Evolutionary conservation across 2,888 invertebrate genomes (phyloP), one percentile per base, ranked within the genome.

Genomic region (Scrobipalpa costella): DNA sequence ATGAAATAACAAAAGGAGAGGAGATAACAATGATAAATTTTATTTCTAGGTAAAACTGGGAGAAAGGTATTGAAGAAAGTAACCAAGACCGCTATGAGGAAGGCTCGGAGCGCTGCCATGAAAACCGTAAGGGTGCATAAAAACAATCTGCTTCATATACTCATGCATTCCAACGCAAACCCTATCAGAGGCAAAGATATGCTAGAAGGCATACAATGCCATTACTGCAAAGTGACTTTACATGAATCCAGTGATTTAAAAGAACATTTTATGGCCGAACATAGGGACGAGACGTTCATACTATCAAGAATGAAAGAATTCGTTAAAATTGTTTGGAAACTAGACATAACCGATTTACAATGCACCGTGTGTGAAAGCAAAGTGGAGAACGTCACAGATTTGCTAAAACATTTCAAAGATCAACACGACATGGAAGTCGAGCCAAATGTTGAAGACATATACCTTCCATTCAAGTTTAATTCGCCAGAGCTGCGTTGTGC

Each of bases 191-290:
- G 80, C 44, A 76, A 77, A 74, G 81, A 0, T 86, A 81, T 64
- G 73, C 78, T 0, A 8, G 38, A 36, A 7, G 62, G 62, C 36
- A 66, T 64, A 17, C 60, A 62, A 15, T 89, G 89, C 69, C 80
- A 81, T 52, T 88, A 82, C 66, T 90, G 89, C 62, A 71, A 80
- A 3, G 73, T 77, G 1, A 80, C 83, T 15, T 86, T 76, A 65
- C 68, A 71, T 5, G 75, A 78, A 1, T 81, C 85, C 0, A 68
- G 73, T 0, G 81, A 83, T 11, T 66, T 89, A 1, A 86, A 84
- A 64, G 61, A 40, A 1, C 89, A 89, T 61, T 83, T 83, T 0
- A 21, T 73, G 0, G 62, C 73, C 15, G 64, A 62, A 1, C 87
- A 86, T 55, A 62, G 65, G 0, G 68, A 79, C 3, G 76, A 78